Conservation (phyloP, 2,113 vertebrate species). For the Sakesphorus luctuosus region DNA sequence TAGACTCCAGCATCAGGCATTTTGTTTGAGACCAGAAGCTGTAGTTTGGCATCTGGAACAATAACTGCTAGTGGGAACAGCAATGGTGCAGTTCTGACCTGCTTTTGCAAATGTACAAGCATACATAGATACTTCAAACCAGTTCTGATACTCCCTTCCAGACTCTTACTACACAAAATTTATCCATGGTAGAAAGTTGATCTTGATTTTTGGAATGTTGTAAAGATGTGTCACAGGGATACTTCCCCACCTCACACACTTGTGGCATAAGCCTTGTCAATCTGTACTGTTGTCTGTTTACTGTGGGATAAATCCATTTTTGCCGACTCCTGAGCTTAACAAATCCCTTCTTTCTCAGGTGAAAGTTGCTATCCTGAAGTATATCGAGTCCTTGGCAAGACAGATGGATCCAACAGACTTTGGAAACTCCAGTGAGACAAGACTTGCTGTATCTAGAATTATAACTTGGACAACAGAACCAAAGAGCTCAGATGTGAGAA, state of each 20-base stretch:
- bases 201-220: neutral
- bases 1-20: neutral
- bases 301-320: neutral
- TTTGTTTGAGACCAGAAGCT: neutral
- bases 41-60: neutral
- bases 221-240: neutral
- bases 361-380: conserved; percentile 97
- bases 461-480: conserved; percentile 99
- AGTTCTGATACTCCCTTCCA: neutral
- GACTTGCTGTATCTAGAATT: conserved; percentile 96
- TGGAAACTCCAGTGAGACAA: conserved; percentile 96
- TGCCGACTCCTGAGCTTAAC: neutral
- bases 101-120: neutral
- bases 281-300: neutral
- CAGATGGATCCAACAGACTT: conserved; percentile 99
- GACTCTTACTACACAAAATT: neutral
- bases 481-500: conserved; percentile 98
- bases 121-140: neutral
- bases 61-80: neutral
- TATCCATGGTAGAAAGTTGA: neutral
- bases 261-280: neutral
- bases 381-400: conserved; percentile 92
- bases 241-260: neutral
- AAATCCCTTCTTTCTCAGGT: conserved; percentile 77
- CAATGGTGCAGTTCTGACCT: accelerated